Evolutionary conservation across 1,140 invertebrate species (phyloP).

Genomic region (Pseudomyrmex dendroicus): DNA sequence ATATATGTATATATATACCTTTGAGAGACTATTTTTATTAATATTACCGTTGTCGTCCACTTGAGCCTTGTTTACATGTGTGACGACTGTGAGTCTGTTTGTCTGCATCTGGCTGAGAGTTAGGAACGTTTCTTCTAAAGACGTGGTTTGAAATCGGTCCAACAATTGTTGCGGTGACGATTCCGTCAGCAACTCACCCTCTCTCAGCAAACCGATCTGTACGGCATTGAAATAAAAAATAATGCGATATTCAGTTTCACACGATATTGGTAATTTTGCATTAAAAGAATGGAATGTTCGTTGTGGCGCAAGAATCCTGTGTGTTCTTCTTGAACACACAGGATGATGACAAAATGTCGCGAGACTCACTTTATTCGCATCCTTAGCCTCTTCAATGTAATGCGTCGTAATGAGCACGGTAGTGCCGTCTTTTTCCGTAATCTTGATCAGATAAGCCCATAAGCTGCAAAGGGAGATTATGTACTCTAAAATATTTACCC

Average conservation of each 20-base stretch:
- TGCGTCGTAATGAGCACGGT: slow-evolving; percentile 96
- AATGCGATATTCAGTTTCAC: too few species aligned
- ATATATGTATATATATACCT: too few species aligned
- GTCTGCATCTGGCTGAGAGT: slow-evolving; percentile 89
- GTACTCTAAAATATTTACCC: slow-evolving; percentile 37
- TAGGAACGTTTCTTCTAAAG: slow-evolving; percentile 91
- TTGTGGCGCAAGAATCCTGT: not conserved
- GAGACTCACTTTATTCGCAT: slow-evolving; percentile 90
- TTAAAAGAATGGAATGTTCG: not conserved
- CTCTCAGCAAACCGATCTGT: slow-evolving; percentile 95
- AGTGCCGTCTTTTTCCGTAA: slow-evolving; percentile 89
- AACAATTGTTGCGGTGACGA: slow-evolving; percentile 90
- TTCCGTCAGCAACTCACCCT: slow-evolving; percentile 94
- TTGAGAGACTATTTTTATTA: not conserved
- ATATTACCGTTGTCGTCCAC: not conserved
- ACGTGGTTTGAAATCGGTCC: slow-evolving; percentile 87
- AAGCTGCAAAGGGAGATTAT: slow-evolving; percentile 88
- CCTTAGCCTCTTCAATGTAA: slow-evolving; percentile 96
- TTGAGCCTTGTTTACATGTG: not conserved
- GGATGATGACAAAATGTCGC: too few species aligned
- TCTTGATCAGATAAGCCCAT: slow-evolving; percentile 93
- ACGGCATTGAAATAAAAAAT: not conserved
- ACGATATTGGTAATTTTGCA: too few species aligned
- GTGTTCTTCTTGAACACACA: too few species aligned
- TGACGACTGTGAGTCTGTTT: not conserved